A percentile compares a stretch with the other conserved stretches of the same genome.
phyloP scores from a whole-genome alignment of 1,140 invertebrate genomes.

The Matsumurasca onukii region DNA sequence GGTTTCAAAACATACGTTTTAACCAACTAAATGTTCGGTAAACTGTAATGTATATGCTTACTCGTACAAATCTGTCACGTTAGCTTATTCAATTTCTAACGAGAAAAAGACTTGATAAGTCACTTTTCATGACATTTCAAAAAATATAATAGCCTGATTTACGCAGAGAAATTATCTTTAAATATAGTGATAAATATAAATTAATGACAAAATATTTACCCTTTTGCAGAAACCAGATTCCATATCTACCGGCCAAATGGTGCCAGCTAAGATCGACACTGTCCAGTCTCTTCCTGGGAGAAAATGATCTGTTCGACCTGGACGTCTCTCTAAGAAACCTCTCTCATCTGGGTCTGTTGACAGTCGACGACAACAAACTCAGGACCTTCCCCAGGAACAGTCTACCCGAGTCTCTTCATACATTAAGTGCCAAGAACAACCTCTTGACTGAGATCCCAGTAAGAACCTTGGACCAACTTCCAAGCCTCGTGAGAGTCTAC shows the following conservation, averaged over 20 bases:
- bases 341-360: conserved; percentile 64
- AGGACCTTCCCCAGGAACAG: conserved; percentile 57
- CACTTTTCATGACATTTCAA: too few species aligned
- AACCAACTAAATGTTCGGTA: too few species aligned
- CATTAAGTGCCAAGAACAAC: conserved; percentile 73
- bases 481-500: conserved; percentile 65
- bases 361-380: conserved; percentile 72
- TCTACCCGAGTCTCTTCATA: conserved; percentile 65
- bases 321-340: conserved; percentile 54
- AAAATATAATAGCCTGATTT: too few species aligned
- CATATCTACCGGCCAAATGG: conserved; percentile 64
- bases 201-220: too few species aligned
- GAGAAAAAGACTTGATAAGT: too few species aligned
- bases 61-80: too few species aligned
- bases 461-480: background rate
- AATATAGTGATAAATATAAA: too few species aligned
- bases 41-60: too few species aligned
- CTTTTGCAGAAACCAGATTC: conserved; percentile 67
- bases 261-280: conserved; percentile 69
- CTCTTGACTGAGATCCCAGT: conserved; percentile 68
- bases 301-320: conserved; percentile 74
- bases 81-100: too few species aligned
- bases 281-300: conserved; percentile 75
- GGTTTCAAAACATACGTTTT: too few species aligned
- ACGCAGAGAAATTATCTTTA: too few species aligned